Percentiles rank a stretch among this genome's conserved stretches.
phyloP scores from a whole-genome alignment of 1,140 invertebrate species.

The Atta texana region DNA sequence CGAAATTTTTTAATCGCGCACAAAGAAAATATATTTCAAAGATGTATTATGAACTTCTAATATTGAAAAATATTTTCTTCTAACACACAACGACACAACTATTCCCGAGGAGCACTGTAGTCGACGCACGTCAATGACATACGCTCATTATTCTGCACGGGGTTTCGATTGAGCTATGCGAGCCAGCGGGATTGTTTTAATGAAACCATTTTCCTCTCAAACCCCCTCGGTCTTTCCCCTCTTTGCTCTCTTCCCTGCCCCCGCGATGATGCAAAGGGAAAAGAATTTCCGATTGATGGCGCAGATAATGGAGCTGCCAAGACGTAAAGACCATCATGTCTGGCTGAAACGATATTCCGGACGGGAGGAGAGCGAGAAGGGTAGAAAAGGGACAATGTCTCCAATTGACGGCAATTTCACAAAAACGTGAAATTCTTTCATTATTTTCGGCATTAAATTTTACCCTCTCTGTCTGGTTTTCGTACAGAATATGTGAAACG shows the following conservation, averaged over 20 bases:
- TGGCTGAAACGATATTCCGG: conserved; percentile 56
- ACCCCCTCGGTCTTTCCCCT: conserved; percentile 59
- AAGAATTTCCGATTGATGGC: conserved; percentile 75
- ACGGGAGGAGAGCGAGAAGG: neutral
- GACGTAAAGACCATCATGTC: conserved; percentile 73
- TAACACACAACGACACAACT: neutral
- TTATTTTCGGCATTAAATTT: conserved; percentile 55
- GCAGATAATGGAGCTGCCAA: conserved; percentile 76
- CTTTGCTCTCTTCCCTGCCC: conserved; percentile 16
- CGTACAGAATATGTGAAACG: conserved; percentile 41
- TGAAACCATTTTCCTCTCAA: conserved; percentile 78
- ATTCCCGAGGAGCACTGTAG: conserved; percentile 47
- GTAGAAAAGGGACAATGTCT: conserved; percentile 21
- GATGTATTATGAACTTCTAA: neutral
- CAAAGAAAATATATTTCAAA: neutral
- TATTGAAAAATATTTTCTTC: neutral
- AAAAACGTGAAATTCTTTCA: conserved; percentile 68
- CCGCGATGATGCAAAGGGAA: conserved; percentile 63
- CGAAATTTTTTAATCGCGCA: neutral
- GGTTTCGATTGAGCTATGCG: conserved; percentile 76
- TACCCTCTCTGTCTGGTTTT: conserved; percentile 1
- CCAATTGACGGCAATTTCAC: conserved; percentile 67
- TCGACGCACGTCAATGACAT: conserved; percentile 63
- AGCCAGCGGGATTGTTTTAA: conserved; percentile 79
- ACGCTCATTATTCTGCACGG: conserved; percentile 79